These are phyloP conservation scores for Gila robusta DNA, from an alignment of 2,797 vertebrate genomes.

Conservation along the genomic window DNA sequence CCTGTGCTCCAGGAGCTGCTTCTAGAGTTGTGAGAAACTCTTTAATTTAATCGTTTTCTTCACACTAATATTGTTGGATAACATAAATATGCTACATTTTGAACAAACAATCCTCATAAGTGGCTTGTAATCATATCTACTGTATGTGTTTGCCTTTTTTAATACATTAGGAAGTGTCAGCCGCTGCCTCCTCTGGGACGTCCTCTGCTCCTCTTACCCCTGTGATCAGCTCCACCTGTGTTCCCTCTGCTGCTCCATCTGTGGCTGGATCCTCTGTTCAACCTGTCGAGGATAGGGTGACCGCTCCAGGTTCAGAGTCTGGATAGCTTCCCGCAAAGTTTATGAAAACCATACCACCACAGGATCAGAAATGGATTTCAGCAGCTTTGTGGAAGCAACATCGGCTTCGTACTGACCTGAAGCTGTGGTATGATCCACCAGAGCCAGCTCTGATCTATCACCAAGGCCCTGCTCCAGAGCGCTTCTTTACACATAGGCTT, in stretches of 20 bases:
- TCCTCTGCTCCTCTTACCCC: no score
- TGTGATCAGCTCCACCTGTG: no score
- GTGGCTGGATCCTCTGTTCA: not conserved
- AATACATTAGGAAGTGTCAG: no score
- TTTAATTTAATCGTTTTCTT: no score
- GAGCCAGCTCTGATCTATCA: constrained; percentile 36
- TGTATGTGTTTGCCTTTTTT: no score
- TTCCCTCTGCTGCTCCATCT: not conserved
- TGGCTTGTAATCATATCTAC: no score
- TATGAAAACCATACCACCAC: constrained; percentile 22
- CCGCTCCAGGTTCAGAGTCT: not conserved
- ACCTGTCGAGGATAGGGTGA: not conserved
- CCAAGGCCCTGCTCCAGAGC: constrained; percentile 28
- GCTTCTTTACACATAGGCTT: constrained; percentile 28
- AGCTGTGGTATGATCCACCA: constrained; percentile 27
- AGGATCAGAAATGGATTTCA: constrained; percentile 37
- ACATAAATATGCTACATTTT: no score
- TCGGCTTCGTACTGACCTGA: constrained; percentile 1
- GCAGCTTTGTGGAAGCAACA: not conserved
- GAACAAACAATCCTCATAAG: no score
- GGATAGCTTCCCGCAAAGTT: constrained; percentile 36
- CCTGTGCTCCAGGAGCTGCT: no score
- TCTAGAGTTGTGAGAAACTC: no score
- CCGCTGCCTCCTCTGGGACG: no score
- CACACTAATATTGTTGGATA: no score